Conservation (phyloP, 2,113 vertebrate species). For the Dunckerocampus dactyliophorus region DNA sequence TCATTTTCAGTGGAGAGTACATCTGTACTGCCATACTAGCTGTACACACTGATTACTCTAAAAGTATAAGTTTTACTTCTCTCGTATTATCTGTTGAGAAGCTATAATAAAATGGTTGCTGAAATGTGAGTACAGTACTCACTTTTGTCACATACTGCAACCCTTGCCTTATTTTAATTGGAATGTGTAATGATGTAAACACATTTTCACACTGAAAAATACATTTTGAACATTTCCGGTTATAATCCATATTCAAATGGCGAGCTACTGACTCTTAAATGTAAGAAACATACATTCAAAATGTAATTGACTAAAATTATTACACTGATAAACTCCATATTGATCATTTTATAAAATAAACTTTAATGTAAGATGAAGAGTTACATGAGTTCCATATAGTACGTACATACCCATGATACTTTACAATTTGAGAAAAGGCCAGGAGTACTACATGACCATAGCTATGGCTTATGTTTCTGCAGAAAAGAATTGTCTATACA, state of each 20-base stretch:
- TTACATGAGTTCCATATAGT: constrained; percentile 21
- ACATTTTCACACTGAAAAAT: background rate
- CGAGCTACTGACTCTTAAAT: too few relatives aligned
- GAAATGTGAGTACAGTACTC: background rate
- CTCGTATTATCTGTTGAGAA: too few relatives aligned
- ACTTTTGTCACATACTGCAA: too few relatives aligned
- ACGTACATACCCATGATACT: constrained; percentile 17
- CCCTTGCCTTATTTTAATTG: too few relatives aligned
- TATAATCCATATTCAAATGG: background rate
- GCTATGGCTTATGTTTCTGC: constrained; percentile 37
- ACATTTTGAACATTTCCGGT: background rate
- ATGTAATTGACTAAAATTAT: too few relatives aligned
- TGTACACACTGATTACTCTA: too few relatives aligned
- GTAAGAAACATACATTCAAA: background rate
- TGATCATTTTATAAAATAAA: constrained; percentile 33
- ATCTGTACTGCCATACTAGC: too few relatives aligned
- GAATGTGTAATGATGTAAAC: too few relatives aligned
- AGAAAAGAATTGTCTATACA: background rate
- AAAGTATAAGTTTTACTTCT: too few relatives aligned
- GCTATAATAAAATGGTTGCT: too few relatives aligned
- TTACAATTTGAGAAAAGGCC: constrained; percentile 3
- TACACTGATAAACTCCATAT: background rate
- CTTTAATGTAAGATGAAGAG: constrained; percentile 46
- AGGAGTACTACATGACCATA: constrained; percentile 1
- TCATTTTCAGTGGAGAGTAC: too few relatives aligned